A percentile compares a stretch with the other conserved stretches of the same genome.
These are phyloP conservation scores for Thomomys bottae DNA, from an alignment of 2,113 vertebrate species.

Conservation along the genomic window DNA sequence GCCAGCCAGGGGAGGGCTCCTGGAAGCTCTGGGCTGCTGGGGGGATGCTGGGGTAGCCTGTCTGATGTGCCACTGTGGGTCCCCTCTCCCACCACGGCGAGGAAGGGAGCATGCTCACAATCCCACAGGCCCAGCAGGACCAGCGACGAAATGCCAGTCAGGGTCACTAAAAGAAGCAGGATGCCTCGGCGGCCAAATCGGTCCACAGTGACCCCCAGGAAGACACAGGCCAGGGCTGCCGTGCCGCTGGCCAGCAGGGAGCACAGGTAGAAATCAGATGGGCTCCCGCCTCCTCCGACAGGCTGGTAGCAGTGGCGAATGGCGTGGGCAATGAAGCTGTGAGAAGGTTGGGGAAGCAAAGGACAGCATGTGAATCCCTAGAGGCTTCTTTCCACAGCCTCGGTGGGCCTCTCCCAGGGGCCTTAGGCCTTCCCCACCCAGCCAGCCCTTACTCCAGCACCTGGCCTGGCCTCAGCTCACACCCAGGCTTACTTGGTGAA, in stretches of 20 bases:
- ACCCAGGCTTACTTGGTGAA: slow-evolving; percentile 92
- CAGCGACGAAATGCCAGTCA: slow-evolving; percentile 91
- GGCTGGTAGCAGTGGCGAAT: slow-evolving; percentile 92
- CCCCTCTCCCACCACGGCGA: neutral
- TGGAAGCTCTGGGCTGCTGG: neutral
- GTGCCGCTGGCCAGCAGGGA: slow-evolving; percentile 91
- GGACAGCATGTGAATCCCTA: neutral
- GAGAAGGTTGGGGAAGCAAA: neutral
- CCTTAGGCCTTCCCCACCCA: neutral
- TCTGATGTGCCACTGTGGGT: slow-evolving; percentile 26
- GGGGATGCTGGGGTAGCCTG: neutral
- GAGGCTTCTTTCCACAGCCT: neutral
- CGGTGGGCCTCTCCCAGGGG: neutral
- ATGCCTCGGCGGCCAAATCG: slow-evolving; percentile 92
- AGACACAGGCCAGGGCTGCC: slow-evolving; percentile 90
- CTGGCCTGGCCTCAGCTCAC: slow-evolving; percentile 53
- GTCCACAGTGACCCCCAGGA: slow-evolving; percentile 90
- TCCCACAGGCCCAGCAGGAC: slow-evolving; percentile 92
- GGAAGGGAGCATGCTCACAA: slow-evolving; percentile 86
- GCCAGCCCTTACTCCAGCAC: slow-evolving; percentile 36
- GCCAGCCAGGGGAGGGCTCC: neutral
- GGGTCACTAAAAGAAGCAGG: slow-evolving; percentile 91
- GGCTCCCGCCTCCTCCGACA: slow-evolving; percentile 88
- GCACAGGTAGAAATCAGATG: slow-evolving; percentile 91
- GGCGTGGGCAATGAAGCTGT: slow-evolving; percentile 93